Evolutionary conservation across 2,888 invertebrate genomes (phyloP).

Genomic region (Resseliella maxima): DNA sequence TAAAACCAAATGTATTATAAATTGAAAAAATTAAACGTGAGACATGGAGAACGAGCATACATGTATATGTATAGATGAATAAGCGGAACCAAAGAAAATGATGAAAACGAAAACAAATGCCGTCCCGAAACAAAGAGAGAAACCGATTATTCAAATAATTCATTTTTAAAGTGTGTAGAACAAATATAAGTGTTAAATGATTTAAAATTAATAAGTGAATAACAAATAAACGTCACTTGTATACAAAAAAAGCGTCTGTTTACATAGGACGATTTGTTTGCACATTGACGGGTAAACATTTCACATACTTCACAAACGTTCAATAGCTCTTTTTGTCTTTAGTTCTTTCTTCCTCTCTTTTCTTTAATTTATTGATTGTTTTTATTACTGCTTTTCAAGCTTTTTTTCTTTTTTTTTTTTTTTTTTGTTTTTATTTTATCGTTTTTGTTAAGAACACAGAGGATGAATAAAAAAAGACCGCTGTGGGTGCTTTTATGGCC

Average conservation of each 20-base stretch:
- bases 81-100: constrained; percentile 41
- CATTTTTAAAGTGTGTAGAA: constrained; percentile 55
- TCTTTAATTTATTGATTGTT: constrained; percentile 51
- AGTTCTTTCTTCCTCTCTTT: constrained; percentile 40
- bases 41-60: background rate
- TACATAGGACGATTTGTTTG: constrained; percentile 55
- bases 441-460: background rate
- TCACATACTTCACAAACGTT: constrained; percentile 24
- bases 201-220: constrained; percentile 55
- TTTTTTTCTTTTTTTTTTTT: background rate
- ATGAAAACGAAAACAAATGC: constrained; percentile 49
- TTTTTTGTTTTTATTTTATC: background rate
- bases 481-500: constrained; percentile 49
- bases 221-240: constrained; percentile 54
- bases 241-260: constrained; percentile 23
- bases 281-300: constrained; percentile 49
- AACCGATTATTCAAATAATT: constrained; percentile 55
- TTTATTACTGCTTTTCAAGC: constrained; percentile 28
- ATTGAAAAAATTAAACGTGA: constrained; percentile 46
- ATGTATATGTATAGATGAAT: background rate
- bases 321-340: constrained; percentile 48
- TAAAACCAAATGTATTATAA: constrained; percentile 42
- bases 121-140: constrained; percentile 52
- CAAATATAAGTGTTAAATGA: constrained; percentile 53
- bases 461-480: background rate